Evolutionary conservation across 1,140 invertebrate genomes (phyloP), one percentile per base, ranked within the genome.

Genomic region (Atta colombica): DNA sequence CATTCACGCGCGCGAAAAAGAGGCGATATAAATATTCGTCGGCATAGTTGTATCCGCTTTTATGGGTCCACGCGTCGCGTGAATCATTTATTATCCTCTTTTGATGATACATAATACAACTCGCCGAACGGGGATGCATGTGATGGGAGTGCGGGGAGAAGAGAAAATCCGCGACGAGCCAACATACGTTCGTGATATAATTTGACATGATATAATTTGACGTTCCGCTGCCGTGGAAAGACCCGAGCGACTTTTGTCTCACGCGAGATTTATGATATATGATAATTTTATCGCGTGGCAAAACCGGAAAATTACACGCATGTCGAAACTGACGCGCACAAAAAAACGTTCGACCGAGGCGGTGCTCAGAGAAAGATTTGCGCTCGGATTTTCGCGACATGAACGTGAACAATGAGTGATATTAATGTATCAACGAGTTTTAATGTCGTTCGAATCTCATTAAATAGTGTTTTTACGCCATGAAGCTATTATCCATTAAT

Each of bases 71-170:
- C 87, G 89, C 89, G 90, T 91, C 90, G 86, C 90, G 87, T 90
- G 91, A 93, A 93, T 92, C 92, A 91, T 92, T 92, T 92, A 93
- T 93, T 92, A 93, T 92, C 89, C 90, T 31, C 80, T 63, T 74
- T 75, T 75, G 39, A 60, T 75, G 69, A 61, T 82, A 74, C 71
- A 74, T 82, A 72, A 82, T 82, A 82, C 53, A 39, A 25, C 4
- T 7, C 18, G 53, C 53, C 45, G 18, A 5, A 0, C 74, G 10
- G 5, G 14, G 51, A 58, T n/a, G 49, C 49, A 18, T 16, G n/a
- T 8, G 60, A 25, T 3, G 6, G 25, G 18, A 12, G 6, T 6
- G 53, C 51, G 53, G 28, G 21, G 55, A 35, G 39, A 4, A 31
- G 39, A 28, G 55, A 61, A 61, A 82, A 49, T 6, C 55, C 39